phyloP scores from a whole-genome alignment of 2,797 vertebrate species.

The Acrossocheilus fasciatus region DNA sequence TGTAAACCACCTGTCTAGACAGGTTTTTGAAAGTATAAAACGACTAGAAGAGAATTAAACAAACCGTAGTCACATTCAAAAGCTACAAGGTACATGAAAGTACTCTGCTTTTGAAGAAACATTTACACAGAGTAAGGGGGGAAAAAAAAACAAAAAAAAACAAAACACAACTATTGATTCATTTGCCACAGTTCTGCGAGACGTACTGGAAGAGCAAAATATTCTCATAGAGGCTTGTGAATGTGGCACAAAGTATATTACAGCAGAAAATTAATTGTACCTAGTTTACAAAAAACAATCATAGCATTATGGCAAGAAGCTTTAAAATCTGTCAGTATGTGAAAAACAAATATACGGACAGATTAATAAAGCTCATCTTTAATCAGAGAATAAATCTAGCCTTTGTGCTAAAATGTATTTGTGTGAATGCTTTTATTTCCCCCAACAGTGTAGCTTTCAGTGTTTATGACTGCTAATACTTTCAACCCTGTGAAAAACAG shows the following conservation, averaged over 20 bases:
- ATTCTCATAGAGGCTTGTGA: slow-evolving; percentile 30
- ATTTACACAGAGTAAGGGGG: not conserved
- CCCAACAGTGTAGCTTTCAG: slow-evolving; percentile 34
- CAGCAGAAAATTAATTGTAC: slow-evolving; percentile 35
- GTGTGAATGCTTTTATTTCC: not conserved
- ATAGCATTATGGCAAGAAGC: slow-evolving; percentile 2
- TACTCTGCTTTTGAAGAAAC: slow-evolving; percentile 7
- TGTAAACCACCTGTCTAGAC: slow-evolving; percentile 35
- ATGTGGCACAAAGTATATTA: slow-evolving; percentile 47
- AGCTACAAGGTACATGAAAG: not conserved
- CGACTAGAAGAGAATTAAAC: not conserved
- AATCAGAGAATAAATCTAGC: slow-evolving; percentile 7
- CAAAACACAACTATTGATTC: not conserved
- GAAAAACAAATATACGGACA: not conserved
- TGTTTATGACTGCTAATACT: slow-evolving; percentile 30
- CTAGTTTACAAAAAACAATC: slow-evolving; percentile 5
- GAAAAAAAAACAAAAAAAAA: not conserved
- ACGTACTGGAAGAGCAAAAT: slow-evolving; percentile 48
- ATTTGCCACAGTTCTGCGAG: slow-evolving; percentile 41
- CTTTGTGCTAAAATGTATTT: not conserved
- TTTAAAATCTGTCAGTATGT: slow-evolving; percentile 13
- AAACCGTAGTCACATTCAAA: not conserved
- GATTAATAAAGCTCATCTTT: not conserved
- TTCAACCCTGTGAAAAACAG: not conserved
- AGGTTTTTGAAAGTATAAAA: slow-evolving; percentile 10